A percentile compares a stretch with the other conserved stretches of the same genome.
These are phyloP conservation scores for Pelagia noctiluca DNA, from an alignment of 30 jellyfish, hydroid and myxozoan species.

Conservation along the genomic window DNA sequence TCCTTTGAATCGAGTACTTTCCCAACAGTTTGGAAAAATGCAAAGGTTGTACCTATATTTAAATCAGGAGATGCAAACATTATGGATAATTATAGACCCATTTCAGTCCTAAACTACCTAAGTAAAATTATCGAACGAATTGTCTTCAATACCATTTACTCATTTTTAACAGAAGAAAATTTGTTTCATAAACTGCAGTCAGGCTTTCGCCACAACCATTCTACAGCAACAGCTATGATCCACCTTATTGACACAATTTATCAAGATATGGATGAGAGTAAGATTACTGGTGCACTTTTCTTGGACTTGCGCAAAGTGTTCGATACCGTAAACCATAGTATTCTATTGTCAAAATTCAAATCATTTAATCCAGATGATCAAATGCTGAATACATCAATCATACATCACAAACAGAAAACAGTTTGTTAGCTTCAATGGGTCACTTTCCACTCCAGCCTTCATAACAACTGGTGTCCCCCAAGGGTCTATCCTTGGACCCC, in stretches of 20 bases:
- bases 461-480: constrained; percentile 68
- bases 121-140: constrained; percentile 3
- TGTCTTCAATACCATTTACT: constrained; percentile 3
- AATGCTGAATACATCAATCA: constrained; percentile 15
- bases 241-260: constrained; percentile 34
- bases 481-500: constrained; percentile 69
- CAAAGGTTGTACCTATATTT: not conserved
- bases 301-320: constrained; percentile 31
- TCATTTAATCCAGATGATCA: constrained; percentile 19
- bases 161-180: not conserved
- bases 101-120: constrained; percentile 29
- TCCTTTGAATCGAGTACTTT: not conserved
- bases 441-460: constrained; percentile 3
- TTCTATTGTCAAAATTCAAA: constrained; percentile 3
- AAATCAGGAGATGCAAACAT: constrained; percentile 15
- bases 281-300: constrained; percentile 21
- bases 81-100: constrained; percentile 24
- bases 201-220: constrained; percentile 44
- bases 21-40: not conserved
- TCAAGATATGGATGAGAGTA: constrained; percentile 28
- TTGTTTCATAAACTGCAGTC: constrained; percentile 26
- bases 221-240: constrained; percentile 49
- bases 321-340: constrained; percentile 32
- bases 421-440: constrained; percentile 38
- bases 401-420: constrained; percentile 41